Evolutionary conservation across 2,888 invertebrate species (phyloP).

Genomic region (Stenodera caucasica): DNA sequence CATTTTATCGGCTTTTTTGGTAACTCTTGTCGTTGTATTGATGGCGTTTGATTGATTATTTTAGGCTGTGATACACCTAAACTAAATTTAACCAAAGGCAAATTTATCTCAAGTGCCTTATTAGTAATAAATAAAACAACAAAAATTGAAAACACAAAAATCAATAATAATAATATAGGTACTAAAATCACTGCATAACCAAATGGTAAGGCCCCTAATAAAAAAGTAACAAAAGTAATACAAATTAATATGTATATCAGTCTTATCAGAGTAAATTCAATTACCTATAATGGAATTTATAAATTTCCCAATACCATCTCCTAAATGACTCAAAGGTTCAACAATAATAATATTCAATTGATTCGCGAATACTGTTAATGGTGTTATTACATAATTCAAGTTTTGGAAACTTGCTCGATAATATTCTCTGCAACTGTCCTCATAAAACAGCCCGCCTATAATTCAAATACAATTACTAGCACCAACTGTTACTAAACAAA

Average conservation of each 20-base stretch:
- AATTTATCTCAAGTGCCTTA: neutral
- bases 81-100: neutral
- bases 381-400: slow-evolving; percentile 19
- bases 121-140: neutral
- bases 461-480: slow-evolving; percentile 14
- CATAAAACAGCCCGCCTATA: slow-evolving; percentile 11
- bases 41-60: neutral
- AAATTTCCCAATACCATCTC: slow-evolving; percentile 23
- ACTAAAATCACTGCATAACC: neutral
- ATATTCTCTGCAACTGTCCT: slow-evolving; percentile 18
- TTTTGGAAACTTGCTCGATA: slow-evolving; percentile 16
- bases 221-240: neutral
- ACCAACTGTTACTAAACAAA: neutral
- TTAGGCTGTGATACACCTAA: neutral
- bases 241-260: neutral
- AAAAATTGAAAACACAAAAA: neutral
- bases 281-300: neutral
- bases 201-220: neutral
- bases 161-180: neutral
- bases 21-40: neutral
- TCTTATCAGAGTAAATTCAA: neutral
- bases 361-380: slow-evolving; percentile 13
- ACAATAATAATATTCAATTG: slow-evolving; percentile 17
- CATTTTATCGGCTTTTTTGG: neutral
- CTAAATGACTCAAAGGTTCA: slow-evolving; percentile 16